Evolutionary conservation across 2,113 vertebrate species (phyloP).

Genomic region (Elephas maximus): DNA sequence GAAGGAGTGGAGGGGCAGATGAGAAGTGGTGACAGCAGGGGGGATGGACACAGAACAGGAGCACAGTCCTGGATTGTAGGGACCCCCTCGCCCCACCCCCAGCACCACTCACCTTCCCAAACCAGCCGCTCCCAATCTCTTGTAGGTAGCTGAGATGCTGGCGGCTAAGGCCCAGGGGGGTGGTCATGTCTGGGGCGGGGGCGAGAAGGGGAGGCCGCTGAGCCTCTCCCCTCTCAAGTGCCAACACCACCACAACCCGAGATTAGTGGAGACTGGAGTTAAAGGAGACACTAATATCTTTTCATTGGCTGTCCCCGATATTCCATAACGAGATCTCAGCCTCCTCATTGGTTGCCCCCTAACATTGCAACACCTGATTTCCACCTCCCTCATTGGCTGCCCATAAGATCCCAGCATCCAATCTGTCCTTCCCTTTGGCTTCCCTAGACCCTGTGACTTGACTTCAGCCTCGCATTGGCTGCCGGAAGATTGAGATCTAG

Average conservation of each 20-base stretch:
- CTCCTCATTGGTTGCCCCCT: background rate
- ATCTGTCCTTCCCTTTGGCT: conserved; percentile 4
- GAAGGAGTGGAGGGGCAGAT: conserved; percentile 42
- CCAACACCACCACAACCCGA: background rate
- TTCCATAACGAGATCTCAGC: background rate
- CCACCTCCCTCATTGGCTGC: conserved; percentile 10
- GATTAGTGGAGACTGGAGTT: background rate
- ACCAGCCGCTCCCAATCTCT: conserved; percentile 97
- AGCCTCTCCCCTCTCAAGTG: background rate
- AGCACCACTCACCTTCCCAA: conserved; percentile 92
- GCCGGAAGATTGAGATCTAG: conserved; percentile 7
- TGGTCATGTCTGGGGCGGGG: conserved; percentile 87
- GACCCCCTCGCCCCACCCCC: background rate
- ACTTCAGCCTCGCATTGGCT: conserved; percentile 29
- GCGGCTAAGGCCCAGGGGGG: conserved; percentile 92
- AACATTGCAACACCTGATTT: background rate
- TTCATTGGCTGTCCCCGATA: conserved; percentile 55
- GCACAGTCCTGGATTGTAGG: background rate
- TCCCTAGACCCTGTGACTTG: conserved; percentile 22
- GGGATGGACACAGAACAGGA: conserved; percentile 61
- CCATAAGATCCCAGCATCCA: conserved; percentile 56
- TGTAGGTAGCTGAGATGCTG: conserved; percentile 96
- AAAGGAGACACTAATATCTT: conserved; percentile 43
- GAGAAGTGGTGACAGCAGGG: conserved; percentile 36
- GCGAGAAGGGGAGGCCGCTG: background rate